A percentile compares a stretch with the other conserved stretches of the same genome.
phyloP scores from a whole-genome alignment of 92 coral and sea anemone genomes.

The Porites lobata region DNA sequence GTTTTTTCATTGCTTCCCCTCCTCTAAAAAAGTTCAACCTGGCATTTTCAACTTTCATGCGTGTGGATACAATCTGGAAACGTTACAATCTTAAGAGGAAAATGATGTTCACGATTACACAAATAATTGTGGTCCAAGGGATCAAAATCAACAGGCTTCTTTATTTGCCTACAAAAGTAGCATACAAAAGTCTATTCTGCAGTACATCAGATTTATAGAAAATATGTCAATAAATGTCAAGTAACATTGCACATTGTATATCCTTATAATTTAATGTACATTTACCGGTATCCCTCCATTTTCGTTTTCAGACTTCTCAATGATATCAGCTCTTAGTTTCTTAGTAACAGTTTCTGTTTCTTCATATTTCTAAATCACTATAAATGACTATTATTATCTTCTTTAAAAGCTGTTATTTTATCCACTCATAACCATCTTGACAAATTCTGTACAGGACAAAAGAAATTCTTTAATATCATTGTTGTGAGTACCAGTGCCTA shows the following conservation, averaged over 20 bases:
- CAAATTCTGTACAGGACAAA: conserved; percentile 77
- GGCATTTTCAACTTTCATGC: too few relatives aligned
- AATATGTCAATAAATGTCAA: not conserved
- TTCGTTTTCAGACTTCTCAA: not conserved
- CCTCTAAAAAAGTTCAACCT: too few relatives aligned
- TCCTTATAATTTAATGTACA: not conserved
- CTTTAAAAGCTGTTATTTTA: conserved; percentile 26
- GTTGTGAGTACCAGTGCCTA: too few relatives aligned
- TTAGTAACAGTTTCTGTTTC: not conserved
- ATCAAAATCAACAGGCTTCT: not conserved
- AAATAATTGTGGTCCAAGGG: too few relatives aligned
- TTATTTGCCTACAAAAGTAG: not conserved
- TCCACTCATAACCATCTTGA: conserved; percentile 89
- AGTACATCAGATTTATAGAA: not conserved
- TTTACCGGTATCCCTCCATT: not conserved
- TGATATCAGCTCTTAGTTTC: too few relatives aligned
- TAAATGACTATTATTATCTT: not conserved
- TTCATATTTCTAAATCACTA: conserved; percentile 12
- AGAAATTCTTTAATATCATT: not conserved
- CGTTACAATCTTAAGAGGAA: too few relatives aligned
- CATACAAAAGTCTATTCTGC: not conserved
- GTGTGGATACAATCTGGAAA: too few relatives aligned
- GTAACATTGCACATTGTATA: not conserved
- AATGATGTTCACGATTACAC: too few relatives aligned
- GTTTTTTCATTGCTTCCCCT: too few relatives aligned